These are phyloP conservation scores for Linnaemya vulpina DNA, from an alignment of 2,888 invertebrate species.

Conservation along the genomic window DNA sequence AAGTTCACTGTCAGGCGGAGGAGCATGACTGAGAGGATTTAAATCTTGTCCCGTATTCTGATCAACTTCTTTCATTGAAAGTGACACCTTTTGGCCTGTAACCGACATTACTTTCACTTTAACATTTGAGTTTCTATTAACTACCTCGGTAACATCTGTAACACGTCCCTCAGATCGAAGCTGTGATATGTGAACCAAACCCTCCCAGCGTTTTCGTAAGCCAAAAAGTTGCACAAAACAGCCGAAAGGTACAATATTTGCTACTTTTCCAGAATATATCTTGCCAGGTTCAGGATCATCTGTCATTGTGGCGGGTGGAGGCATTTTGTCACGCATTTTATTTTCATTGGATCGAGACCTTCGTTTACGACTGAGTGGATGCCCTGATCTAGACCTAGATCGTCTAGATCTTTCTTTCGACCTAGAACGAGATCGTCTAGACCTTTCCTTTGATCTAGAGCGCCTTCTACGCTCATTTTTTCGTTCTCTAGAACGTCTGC, in stretches of 20 bases:
- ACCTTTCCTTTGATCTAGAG: slow-evolving; percentile 73
- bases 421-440: slow-evolving; percentile 72
- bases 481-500: slow-evolving; percentile 75
- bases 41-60: slow-evolving; percentile 97
- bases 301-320: slow-evolving; percentile 83
- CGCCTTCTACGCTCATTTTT: slow-evolving; percentile 73
- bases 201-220: slow-evolving; percentile 94
- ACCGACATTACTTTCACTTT: slow-evolving; percentile 96
- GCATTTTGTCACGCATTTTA: slow-evolving; percentile 77
- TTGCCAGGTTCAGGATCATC: slow-evolving; percentile 91
- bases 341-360: slow-evolving; percentile 78
- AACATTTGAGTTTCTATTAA: slow-evolving; percentile 93
- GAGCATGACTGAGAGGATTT: slow-evolving; percentile 91
- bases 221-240: slow-evolving; percentile 98
- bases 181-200: slow-evolving; percentile 98
- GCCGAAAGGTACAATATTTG: slow-evolving; percentile 98
- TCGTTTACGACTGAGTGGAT: slow-evolving; percentile 71
- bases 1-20: slow-evolving; percentile 84
- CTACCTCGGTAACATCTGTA: slow-evolving; percentile 96
- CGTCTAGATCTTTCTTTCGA: slow-evolving; percentile 74
- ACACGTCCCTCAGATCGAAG: slow-evolving; percentile 96
- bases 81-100: slow-evolving; percentile 96
- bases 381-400: slow-evolving; percentile 73
- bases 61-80: slow-evolving; percentile 99
- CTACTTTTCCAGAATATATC: slow-evolving; percentile 96